Evolutionary conservation across 2,797 vertebrate genomes (phyloP).

Genomic region (Paratrypauchen microcephalus): DNA sequence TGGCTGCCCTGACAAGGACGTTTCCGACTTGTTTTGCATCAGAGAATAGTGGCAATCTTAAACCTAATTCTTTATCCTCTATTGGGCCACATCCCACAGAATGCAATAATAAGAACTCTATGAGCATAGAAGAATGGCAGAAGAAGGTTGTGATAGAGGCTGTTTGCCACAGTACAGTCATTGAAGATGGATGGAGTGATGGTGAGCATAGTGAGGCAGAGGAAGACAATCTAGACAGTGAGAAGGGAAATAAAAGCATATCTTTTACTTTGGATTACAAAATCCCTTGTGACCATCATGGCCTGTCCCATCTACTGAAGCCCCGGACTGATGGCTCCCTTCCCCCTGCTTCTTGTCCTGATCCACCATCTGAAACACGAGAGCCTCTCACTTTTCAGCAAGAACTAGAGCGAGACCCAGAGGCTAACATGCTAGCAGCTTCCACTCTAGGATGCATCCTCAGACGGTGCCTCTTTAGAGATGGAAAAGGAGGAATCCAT

Average conservation of each 20-base stretch:
- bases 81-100: constrained; percentile 48
- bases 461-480: constrained; percentile 85
- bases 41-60: constrained; percentile 29
- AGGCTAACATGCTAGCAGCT: constrained; percentile 78
- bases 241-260: constrained; percentile 34
- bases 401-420: constrained; percentile 86
- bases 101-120: constrained; percentile 62
- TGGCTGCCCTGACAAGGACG: constrained; percentile 81
- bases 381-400: constrained; percentile 80
- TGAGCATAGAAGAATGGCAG: constrained; percentile 67
- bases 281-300: constrained; percentile 78
- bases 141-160: constrained; percentile 61
- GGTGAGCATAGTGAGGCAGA: constrained; percentile 80
- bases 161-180: constrained; percentile 71
- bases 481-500: constrained; percentile 86
- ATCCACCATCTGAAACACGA: constrained; percentile 63
- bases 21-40: constrained; percentile 51
- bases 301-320: constrained; percentile 79
- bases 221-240: constrained; percentile 71
- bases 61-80: constrained; percentile 19
- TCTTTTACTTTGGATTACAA: constrained; percentile 60
- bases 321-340: constrained; percentile 71
- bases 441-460: constrained; percentile 84
- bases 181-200: constrained; percentile 78
- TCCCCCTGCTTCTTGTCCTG: constrained; percentile 67